phyloP scores from a whole-genome alignment of 2,797 vertebrate species.

The Steatocranus sp. region DNA sequence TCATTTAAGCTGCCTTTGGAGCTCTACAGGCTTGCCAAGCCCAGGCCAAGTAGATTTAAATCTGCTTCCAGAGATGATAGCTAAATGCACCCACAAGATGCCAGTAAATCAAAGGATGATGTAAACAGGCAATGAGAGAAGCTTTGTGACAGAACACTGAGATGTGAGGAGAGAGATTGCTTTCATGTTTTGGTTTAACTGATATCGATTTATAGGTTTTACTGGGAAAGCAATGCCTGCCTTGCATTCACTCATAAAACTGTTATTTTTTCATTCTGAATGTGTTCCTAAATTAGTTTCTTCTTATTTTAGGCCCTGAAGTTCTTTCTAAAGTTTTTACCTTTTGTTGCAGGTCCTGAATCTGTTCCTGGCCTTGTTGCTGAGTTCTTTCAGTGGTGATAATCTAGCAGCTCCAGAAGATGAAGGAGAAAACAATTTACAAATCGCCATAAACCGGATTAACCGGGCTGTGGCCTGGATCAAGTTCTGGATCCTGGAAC shows the following conservation, averaged over 20 bases:
- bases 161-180: background rate
- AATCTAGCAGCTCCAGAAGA: conserved; percentile 84
- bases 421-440: conserved; percentile 91
- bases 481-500: conserved; percentile 62
- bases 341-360: conserved; percentile 82
- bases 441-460: conserved; percentile 88
- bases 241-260: background rate
- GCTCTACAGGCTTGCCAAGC: background rate
- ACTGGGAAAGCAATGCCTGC: background rate
- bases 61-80: background rate
- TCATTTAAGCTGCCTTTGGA: background rate
- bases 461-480: conserved; percentile 72
- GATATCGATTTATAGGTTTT: background rate
- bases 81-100: background rate
- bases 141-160: background rate
- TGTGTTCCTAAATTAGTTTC: background rate
- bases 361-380: conserved; percentile 90
- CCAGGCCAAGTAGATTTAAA: background rate
- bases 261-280: background rate
- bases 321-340: conserved; percentile 61
- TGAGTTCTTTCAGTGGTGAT: conserved; percentile 92
- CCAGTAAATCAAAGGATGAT: background rate
- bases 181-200: background rate
- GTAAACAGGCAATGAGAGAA: background rate
- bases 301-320: conserved; percentile 76